Percentiles rank a stretch among this genome's conserved stretches.
Conservation (phyloP, 1,140 invertebrate species). For the Prorops nasuta region DNA sequence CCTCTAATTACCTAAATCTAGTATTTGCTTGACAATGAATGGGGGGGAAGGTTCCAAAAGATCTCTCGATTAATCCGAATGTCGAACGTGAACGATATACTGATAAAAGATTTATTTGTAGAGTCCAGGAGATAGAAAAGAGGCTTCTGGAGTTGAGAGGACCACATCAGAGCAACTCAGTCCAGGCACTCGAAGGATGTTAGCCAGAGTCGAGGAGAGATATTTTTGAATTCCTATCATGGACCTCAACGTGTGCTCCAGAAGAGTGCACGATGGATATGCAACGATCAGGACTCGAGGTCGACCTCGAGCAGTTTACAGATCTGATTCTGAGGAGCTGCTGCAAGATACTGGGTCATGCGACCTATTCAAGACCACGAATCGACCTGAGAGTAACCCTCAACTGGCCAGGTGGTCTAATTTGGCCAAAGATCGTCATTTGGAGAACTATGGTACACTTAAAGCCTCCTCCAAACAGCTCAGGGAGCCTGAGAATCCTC, state of each 20-base stretch:
- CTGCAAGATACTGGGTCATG: constrained; percentile 37
- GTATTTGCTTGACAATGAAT: too few species aligned
- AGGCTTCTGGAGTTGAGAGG: too few species aligned
- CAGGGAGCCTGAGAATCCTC: neutral
- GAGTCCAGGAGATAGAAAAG: too few species aligned
- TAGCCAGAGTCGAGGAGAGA: too few species aligned
- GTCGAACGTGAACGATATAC: too few species aligned
- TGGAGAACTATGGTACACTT: constrained; percentile 41
- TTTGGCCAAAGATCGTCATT: constrained; percentile 14
- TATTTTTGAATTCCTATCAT: too few species aligned
- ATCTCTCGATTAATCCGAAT: too few species aligned
- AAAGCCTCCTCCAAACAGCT: constrained; percentile 16
- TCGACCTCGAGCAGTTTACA: constrained; percentile 40
- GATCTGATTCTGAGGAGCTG: constrained; percentile 44
- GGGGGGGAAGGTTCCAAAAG: too few species aligned
- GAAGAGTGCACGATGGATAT: constrained; percentile 76
- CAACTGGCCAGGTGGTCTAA: neutral
- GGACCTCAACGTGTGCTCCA: constrained; percentile 54
- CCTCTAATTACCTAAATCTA: too few species aligned
- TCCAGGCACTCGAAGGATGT: too few species aligned
- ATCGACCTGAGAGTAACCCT: constrained; percentile 8
- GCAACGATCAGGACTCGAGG: constrained; percentile 70
- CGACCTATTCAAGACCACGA: constrained; percentile 27
- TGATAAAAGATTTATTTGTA: too few species aligned
- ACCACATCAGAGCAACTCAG: too few species aligned